Evolutionary conservation across 2,888 invertebrate species (phyloP).

Genomic region (Nysson spinosus): DNA sequence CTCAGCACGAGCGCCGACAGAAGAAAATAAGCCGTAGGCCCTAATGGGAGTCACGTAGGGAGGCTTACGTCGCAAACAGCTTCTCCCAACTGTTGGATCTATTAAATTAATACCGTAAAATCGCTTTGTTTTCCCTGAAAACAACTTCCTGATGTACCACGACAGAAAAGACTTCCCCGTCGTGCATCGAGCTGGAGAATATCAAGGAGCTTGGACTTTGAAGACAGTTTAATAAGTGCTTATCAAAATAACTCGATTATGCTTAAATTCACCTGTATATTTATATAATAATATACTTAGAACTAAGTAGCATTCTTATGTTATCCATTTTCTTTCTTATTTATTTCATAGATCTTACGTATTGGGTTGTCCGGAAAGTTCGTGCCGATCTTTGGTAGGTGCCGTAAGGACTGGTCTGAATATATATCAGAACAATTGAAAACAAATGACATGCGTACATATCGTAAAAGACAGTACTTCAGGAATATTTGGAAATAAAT

Average conservation of each 20-base stretch:
- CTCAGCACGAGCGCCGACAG: slow-evolving; percentile 62
- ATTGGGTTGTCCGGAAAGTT: too few relatives aligned
- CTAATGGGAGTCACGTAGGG: slow-evolving; percentile 71
- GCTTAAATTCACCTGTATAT: too few relatives aligned
- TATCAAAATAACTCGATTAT: background rate
- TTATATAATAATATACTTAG: too few relatives aligned
- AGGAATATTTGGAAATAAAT: too few relatives aligned
- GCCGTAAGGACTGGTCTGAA: too few relatives aligned
- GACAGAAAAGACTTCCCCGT: background rate
- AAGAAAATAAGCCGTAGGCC: slow-evolving; percentile 70
- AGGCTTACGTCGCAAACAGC: slow-evolving; percentile 67
- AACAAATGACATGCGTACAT: too few relatives aligned
- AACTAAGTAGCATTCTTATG: too few relatives aligned
- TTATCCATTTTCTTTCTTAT: too few relatives aligned
- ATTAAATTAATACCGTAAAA: slow-evolving; percentile 66
- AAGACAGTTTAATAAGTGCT: background rate
- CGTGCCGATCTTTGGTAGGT: too few relatives aligned
- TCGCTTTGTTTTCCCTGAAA: slow-evolving; percentile 54
- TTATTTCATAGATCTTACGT: too few relatives aligned
- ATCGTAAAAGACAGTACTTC: too few relatives aligned
- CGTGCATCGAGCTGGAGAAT: slow-evolving; percentile 15
- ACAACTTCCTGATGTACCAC: slow-evolving; percentile 35
- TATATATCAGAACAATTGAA: too few relatives aligned
- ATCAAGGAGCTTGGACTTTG: background rate
- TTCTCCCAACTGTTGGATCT: slow-evolving; percentile 49